Base-by-base conservation (phyloP, 1,140 invertebrate species). In the Brachionus koreanus region DNA sequence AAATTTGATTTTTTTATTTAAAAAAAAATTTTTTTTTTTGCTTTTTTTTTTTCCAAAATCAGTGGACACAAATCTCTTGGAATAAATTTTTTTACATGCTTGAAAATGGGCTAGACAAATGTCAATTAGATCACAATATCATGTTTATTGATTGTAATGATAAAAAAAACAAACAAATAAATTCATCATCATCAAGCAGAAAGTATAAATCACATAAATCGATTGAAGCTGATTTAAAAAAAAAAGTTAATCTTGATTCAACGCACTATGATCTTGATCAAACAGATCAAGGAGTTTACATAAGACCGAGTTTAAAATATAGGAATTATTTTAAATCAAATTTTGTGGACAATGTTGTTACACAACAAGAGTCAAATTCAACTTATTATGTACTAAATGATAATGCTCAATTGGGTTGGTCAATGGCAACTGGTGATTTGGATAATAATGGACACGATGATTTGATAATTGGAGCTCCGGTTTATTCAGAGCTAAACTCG, bases 11-110 rank as follows among this genome's bases (percentile, higher is more conserved):
- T 12, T 46, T 12, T 46, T 46, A n/a, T n/a, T n/a, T 9, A 52
- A 6, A 42, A 42, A 42, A 42, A 13, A 13, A 42, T n/a, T 13
- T 46, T 46, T 46, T 46, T 46, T 13, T 46, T 72, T 49, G 0
- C 5, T 49, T 3, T 77, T 49, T 61, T n/a, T 52, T 35, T 16
- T 72, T 23, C 23, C 16, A 10, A 84, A 83, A n/a, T n/a, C n/a
- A n/a, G 5, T 86, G 86, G 86, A 86, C 85, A 5, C 82, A 85
- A 35, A 83, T 84, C 16, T 83, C 86, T 7, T 87, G 86, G 86
- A 83, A 84, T n/a, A 35, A 84, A 81, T 77, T 84, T 33, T 76
- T 85, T 46, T 82, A 82, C 25, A 86, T 85, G 84, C n/a, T 87
- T 13, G 84, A 86, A 43, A 52, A 86, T 49, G 85, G 86, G 9